phyloP scores from a whole-genome alignment of 2,888 invertebrate genomes.

The Lochmaea crataegi region DNA sequence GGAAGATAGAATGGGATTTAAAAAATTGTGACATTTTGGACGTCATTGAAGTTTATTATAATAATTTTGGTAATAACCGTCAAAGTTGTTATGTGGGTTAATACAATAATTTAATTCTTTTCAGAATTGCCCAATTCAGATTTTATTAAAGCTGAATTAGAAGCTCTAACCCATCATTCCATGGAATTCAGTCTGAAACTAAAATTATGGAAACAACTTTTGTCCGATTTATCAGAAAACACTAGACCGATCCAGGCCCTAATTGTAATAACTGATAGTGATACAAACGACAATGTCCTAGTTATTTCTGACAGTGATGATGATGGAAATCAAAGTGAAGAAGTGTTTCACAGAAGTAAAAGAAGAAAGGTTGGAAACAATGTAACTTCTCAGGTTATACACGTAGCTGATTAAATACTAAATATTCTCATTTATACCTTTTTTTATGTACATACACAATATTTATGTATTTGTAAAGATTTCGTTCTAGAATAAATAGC shows the following conservation, averaged over 20 bases:
- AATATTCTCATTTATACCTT: background rate
- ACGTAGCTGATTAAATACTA: constrained; percentile 18
- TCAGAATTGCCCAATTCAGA: constrained; percentile 36
- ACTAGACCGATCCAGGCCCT: constrained; percentile 21
- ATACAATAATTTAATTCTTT: constrained; percentile 12
- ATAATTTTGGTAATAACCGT: constrained; percentile 41
- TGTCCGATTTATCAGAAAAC: constrained; percentile 39
- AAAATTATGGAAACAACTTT: constrained; percentile 44
- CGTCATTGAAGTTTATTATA: constrained; percentile 46
- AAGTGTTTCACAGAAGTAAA: constrained; percentile 14
- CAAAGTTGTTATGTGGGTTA: background rate
- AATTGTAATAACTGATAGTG: constrained; percentile 31
- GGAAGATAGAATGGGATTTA: constrained; percentile 44
- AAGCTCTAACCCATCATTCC: constrained; percentile 36
- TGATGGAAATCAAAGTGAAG: constrained; percentile 21
- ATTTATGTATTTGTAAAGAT: background rate
- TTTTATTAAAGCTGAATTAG: constrained; percentile 38
- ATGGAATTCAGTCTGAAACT: constrained; percentile 44
- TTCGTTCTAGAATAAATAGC: too few relatives aligned
- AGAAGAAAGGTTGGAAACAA: constrained; percentile 15
- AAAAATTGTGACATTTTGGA: constrained; percentile 44
- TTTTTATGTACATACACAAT: background rate
- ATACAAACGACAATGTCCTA: constrained; percentile 35
- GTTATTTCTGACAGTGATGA: constrained; percentile 41
- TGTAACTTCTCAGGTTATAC: constrained; percentile 17